Percentiles rank a stretch among this genome's conserved stretches.
phyloP scores from a whole-genome alignment of 2,888 invertebrate genomes.

The Tenthredo livida region DNA sequence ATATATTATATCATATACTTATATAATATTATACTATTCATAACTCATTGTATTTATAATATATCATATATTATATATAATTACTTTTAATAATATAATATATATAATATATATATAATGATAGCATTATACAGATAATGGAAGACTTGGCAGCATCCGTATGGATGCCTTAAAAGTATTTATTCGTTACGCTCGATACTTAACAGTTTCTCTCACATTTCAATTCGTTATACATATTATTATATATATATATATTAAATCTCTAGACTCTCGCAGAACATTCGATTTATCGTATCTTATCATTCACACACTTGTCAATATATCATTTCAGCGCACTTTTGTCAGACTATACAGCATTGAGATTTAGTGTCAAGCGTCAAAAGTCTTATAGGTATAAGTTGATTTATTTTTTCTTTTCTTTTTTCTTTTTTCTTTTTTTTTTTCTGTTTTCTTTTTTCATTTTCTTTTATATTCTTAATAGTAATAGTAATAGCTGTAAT shows the following conservation, averaged over 20 bases:
- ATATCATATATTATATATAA: slow-evolving; percentile 33
- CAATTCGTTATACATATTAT: slow-evolving; percentile 35
- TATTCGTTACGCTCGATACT: slow-evolving; percentile 41
- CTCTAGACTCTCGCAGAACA: not conserved
- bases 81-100: slow-evolving; percentile 40
- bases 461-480: slow-evolving; percentile 1
- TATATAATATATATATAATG: slow-evolving; percentile 2
- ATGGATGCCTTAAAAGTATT: slow-evolving; percentile 57
- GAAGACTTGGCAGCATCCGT: slow-evolving; percentile 72
- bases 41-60: slow-evolving; percentile 40
- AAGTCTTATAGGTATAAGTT: slow-evolving; percentile 29
- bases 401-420: not conserved
- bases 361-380: slow-evolving; percentile 38
- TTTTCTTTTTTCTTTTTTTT: not conserved
- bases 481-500: slow-evolving; percentile 21
- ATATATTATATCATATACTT: not conserved
- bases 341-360: slow-evolving; percentile 45
- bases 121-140: slow-evolving; percentile 70
- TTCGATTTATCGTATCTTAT: slow-evolving; percentile 1
- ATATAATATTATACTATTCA: slow-evolving; percentile 24
- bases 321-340: slow-evolving; percentile 17
- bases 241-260: not conserved
- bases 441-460: not conserved
- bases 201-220: slow-evolving; percentile 18
- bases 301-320: slow-evolving; percentile 28